Percentiles rank a stretch among this genome's conserved stretches.
Evolutionary conservation across 64 coral and sea anemone species (phyloP).

Genomic region (Montipora foliosa): DNA sequence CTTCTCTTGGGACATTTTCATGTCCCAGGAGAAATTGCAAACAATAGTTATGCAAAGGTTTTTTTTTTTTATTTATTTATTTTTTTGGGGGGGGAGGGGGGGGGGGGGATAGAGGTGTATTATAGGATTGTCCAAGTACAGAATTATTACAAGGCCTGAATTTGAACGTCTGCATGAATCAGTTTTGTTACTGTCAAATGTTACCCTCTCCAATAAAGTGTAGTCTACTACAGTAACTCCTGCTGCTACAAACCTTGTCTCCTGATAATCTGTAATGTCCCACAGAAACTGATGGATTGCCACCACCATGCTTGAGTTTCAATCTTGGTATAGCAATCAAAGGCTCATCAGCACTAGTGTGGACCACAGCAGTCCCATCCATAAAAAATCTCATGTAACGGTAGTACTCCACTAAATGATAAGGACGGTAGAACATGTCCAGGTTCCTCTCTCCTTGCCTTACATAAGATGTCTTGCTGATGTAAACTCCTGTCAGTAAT

Average conservation of each 20-base stretch:
- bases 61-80: too few species aligned
- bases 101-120: too few species aligned
- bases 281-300: conserved; percentile 49
- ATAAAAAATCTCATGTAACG: conserved; percentile 94
- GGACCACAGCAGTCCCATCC: conserved; percentile 67
- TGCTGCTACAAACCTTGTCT: conserved; percentile 60
- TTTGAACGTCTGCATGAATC: too few species aligned
- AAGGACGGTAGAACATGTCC: conserved; percentile 71
- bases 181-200: too few species aligned
- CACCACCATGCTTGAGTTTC: conserved; percentile 61
- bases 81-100: too few species aligned
- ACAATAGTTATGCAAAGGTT: too few species aligned
- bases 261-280: conserved; percentile 81
- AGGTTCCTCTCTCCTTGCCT: conserved; percentile 74
- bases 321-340: conserved; percentile 60
- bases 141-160: too few species aligned
- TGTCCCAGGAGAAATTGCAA: too few species aligned
- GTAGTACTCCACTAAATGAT: conserved; percentile 90
- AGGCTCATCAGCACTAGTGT: conserved; percentile 84
- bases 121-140: too few species aligned
- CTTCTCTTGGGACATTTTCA: too few species aligned
- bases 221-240: too few species aligned
- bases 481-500: conserved; percentile 78
- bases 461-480: conserved; percentile 89
- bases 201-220: too few species aligned